Evolutionary conservation across 2,888 invertebrate genomes (phyloP).

Genomic region (Erebia epiphron): DNA sequence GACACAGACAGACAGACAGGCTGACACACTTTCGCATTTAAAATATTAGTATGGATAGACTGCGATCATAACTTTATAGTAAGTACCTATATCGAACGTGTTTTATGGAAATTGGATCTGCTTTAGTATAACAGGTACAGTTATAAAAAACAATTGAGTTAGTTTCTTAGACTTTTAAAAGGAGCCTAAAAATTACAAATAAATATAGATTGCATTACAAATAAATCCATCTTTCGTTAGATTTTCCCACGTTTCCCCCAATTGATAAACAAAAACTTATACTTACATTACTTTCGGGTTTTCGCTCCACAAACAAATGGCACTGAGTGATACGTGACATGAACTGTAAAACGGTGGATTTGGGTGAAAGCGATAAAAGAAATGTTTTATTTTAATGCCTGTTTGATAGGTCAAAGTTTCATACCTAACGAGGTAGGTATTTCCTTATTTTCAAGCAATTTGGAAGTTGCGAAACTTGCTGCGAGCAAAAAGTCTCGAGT

Average conservation of each 20-base stretch:
- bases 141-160: not conserved
- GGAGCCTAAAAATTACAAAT: no score
- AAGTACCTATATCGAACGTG: not conserved
- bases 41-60: not conserved
- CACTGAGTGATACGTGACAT: constrained; percentile 15
- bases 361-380: constrained; percentile 1
- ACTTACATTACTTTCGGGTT: constrained; percentile 11
- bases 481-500: not conserved
- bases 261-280: constrained; percentile 21
- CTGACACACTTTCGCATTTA: no score
- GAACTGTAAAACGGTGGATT: constrained; percentile 13
- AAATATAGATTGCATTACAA: no score
- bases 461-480: not conserved
- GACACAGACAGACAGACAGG: no score
- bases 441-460: constrained; percentile 1
- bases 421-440: not conserved
- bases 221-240: not conserved
- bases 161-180: no score
- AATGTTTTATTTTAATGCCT: constrained; percentile 6
- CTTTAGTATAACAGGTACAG: not conserved
- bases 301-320: constrained; percentile 16
- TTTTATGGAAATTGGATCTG: no score
- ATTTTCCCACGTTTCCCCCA: not conserved
- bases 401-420: not conserved
- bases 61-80: not conserved